Conservation (phyloP, 1,140 invertebrate genomes). For the Telenomus remus region DNA sequence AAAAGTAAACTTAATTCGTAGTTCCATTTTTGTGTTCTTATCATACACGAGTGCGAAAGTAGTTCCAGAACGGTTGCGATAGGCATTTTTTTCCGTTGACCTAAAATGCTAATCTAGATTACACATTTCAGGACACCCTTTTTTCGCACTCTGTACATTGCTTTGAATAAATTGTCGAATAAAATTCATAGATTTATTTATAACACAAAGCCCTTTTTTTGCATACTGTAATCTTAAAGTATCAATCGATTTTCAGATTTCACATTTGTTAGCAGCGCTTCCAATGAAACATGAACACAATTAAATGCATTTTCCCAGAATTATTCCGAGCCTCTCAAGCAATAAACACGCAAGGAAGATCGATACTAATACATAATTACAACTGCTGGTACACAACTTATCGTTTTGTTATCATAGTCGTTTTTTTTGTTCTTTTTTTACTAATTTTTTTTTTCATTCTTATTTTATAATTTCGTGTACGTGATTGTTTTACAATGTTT, state of each 20-base stretch:
- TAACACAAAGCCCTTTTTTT: conserved; percentile 46
- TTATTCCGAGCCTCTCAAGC: conserved; percentile 42
- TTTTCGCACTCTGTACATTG: conserved; percentile 44
- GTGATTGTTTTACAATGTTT: too few species aligned
- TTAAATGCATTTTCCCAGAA: conserved; percentile 44
- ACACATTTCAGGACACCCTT: conserved; percentile 1
- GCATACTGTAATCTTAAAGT: conserved; percentile 38
- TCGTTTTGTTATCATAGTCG: conserved; percentile 1
- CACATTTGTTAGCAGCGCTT: conserved; percentile 31
- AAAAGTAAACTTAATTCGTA: too few species aligned
- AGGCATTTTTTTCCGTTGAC: too few species aligned
- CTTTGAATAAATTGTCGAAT: conserved; percentile 53
- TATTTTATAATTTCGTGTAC: too few species aligned
- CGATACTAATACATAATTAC: conserved; percentile 42
- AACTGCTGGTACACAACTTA: conserved; percentile 29
- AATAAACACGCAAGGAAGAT: conserved; percentile 52
- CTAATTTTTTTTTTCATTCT: neutral
- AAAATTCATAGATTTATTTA: conserved; percentile 48
- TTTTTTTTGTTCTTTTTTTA: conserved; percentile 4
- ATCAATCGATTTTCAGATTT: conserved; percentile 36
- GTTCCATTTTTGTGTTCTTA: too few species aligned
- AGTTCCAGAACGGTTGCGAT: too few species aligned
- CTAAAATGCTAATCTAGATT: too few species aligned
- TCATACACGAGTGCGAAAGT: too few species aligned
- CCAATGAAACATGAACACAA: conserved; percentile 37